Evolutionary conservation across 2,113 vertebrate species (phyloP).

Genomic region (Monarcha castaneiventris): DNA sequence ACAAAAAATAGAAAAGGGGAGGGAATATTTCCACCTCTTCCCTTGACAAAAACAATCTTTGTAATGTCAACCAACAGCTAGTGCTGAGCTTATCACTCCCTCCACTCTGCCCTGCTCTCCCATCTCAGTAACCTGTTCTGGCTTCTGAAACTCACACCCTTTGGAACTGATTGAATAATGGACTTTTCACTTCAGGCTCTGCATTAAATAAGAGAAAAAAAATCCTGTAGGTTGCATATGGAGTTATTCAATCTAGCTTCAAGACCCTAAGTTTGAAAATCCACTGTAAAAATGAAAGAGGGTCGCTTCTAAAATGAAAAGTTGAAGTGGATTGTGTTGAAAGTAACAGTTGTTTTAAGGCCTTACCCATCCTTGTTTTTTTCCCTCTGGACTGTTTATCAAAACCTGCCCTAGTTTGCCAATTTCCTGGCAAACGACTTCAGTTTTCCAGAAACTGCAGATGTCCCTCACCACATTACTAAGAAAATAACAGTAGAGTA

Average conservation of each 20-base stretch:
- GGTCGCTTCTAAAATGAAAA: not conserved
- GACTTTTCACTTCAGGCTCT: slow-evolving; percentile 1
- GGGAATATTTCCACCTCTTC: slow-evolving; percentile 13
- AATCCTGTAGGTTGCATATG: not conserved
- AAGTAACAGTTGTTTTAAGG: not conserved
- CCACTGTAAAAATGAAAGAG: not conserved
- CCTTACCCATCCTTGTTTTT: not conserved
- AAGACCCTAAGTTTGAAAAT: not conserved
- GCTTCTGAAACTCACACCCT: slow-evolving; percentile 59
- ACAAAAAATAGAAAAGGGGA: not conserved
- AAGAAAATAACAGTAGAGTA: not conserved
- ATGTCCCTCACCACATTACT: not conserved
- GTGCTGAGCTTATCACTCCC: slow-evolving; percentile 28
- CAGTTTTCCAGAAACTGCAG: not conserved
- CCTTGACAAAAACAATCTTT: slow-evolving; percentile 43
- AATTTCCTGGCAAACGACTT: not conserved
- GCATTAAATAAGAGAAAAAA: not conserved
- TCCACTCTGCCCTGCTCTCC: not conserved
- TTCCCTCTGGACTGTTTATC: not conserved
- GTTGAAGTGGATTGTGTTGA: not conserved
- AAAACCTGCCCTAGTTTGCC: not conserved
- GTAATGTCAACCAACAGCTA: slow-evolving; percentile 52
- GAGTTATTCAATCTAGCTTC: not conserved
- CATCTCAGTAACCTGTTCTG: slow-evolving; percentile 25
- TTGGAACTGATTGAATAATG: slow-evolving; percentile 37